Conservation (phyloP, 2,888 invertebrate genomes). For the Dascillus cervinus region DNA sequence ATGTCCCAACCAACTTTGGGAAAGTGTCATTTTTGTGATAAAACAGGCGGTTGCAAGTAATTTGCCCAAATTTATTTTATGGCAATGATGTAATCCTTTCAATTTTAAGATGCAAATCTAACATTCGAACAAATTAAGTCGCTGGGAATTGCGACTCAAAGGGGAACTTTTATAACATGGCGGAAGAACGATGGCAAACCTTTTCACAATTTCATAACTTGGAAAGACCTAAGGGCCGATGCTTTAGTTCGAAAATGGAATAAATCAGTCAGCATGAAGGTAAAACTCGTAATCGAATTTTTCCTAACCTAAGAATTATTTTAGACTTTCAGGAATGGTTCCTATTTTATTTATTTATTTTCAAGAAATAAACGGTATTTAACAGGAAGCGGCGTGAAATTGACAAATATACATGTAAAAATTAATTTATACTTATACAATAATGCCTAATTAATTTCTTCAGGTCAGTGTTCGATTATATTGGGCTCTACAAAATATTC, state of each 20-base stretch:
- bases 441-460: constrained; percentile 25
- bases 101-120: constrained; percentile 62
- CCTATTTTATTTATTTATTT: constrained; percentile 65
- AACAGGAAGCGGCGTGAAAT: constrained; percentile 75
- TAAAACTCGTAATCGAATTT: constrained; percentile 24
- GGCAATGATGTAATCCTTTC: no score
- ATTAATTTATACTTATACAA: constrained; percentile 6
- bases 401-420: constrained; percentile 77
- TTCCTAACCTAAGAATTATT: constrained; percentile 27
- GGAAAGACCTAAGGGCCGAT: constrained; percentile 59
- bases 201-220: constrained; percentile 60
- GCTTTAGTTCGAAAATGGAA: constrained; percentile 50
- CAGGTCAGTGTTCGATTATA: constrained; percentile 70
- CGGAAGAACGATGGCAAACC: constrained; percentile 50
- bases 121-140: constrained; percentile 61
- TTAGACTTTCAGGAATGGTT: constrained; percentile 55
- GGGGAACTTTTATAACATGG: constrained; percentile 61
- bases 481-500: constrained; percentile 71
- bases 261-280: constrained; percentile 46
- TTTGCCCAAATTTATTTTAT: no score
- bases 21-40: constrained; percentile 58
- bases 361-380: constrained; percentile 73
- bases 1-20: constrained; percentile 76
- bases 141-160: constrained; percentile 59
- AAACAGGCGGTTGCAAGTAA: constrained; percentile 61